Evolutionary conservation across 2,113 vertebrate genomes (phyloP), one percentile per base, ranked within the genome.

Genomic region (Cheilinus undulatus): DNA sequence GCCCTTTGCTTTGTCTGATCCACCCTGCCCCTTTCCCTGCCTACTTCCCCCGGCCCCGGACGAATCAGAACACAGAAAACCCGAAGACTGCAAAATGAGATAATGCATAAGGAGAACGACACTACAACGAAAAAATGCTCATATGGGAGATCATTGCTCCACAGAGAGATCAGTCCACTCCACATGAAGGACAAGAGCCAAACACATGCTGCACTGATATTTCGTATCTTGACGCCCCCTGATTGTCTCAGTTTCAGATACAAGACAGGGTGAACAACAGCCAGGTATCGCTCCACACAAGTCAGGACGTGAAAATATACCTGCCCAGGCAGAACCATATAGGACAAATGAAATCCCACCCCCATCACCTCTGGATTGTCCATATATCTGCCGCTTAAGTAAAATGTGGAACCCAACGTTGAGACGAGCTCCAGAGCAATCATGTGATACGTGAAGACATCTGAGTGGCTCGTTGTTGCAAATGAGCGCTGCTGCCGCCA

Each of bases 271-370:
- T 74, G 56, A 20, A 78, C 81, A 0, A 78, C 70, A n/a, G 83
- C 78, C 38, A 85, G 46, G 69, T 81, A 85, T 12, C 60, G 52
- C 11, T 85, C 78, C 23, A 76, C 23, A 32, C 74, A 84, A 58
- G 78, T 73, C 4, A 81, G 43, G 4, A 58, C 0, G 15, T 80
- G 67, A 27, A 84, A 53, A 7, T 0, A 3, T 0, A 0, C 27
- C 38, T 79, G 9, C 23, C 48, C 67, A 10, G 5, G 0, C 2
- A 46, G 12, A 28, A 10, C 2, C 2, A 17, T 1, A 3, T 0
- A 0, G 0, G 0, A 0, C 0, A 23, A 0, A 30, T 1, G 36
- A 3, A 0, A 0, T 5, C 49, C 69, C 3, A 1, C 10, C 2
- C 0, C 1, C 3, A 0, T 0, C 13, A 56, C 0, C 20, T 2